Evolutionary conservation across 1,140 invertebrate genomes (phyloP).

Genomic region (Megalonaias nervosa): DNA sequence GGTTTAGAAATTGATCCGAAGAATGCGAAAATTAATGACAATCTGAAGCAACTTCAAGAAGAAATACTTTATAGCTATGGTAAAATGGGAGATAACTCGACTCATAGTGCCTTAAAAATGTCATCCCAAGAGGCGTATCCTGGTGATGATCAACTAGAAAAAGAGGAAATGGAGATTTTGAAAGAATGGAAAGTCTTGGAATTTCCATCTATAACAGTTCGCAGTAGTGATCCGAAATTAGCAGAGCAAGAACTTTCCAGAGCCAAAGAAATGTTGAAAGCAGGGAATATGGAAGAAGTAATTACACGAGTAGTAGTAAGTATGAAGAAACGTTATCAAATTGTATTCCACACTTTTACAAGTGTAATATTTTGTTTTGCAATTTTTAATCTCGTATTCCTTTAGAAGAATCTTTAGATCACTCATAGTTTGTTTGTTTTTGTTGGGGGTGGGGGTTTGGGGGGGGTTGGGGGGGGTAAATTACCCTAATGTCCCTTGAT

Average conservation of each 20-base stretch:
- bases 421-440: no score
- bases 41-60: constrained; percentile 34
- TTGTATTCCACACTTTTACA: no score
- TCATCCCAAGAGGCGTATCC: constrained; percentile 49
- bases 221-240: constrained; percentile 15
- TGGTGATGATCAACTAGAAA: constrained; percentile 46
- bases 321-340: no score
- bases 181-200: constrained; percentile 38
- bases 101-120: constrained; percentile 42
- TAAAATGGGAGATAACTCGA: not conserved
- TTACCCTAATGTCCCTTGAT: no score
- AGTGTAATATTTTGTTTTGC: no score
- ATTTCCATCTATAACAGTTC: constrained; percentile 30
- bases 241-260: constrained; percentile 19
- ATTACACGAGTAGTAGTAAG: no score
- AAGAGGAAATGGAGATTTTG: constrained; percentile 48
- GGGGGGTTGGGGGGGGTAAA: no score
- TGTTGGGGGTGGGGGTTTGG: no score
- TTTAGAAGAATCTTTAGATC: no score
- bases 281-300: constrained; percentile 9
- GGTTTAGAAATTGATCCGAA: constrained; percentile 44
- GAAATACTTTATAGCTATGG: constrained; percentile 31
- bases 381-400: no score
- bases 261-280: constrained; percentile 19
- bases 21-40: constrained; percentile 29